Base-by-base conservation (phyloP, 2,888 invertebrate species). In the Mythimna vitellina region DNA sequence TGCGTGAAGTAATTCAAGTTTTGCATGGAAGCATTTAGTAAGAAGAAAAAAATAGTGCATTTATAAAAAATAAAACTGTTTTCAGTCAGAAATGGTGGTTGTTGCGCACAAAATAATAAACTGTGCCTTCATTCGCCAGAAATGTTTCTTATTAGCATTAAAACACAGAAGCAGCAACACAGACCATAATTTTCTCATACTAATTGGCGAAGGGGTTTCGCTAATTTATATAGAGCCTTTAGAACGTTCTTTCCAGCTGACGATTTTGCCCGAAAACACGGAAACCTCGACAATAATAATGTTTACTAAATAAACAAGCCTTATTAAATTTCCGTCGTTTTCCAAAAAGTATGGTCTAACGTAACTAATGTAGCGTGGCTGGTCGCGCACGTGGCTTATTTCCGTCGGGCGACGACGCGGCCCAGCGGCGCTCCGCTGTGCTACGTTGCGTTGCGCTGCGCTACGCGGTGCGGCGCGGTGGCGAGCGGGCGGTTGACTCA, bases 321-420 rank as follows among this genome's bases (percentile, higher is more conserved):
- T 77, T 83, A 83, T 86, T n/a, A n/a, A n/a, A n/a, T n/a, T 89
- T 87, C 83, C 76, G 65, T 84, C 67, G 75, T 82, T 87, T 84
- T 69, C 78, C 70, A 81, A 86, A 86, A 87, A 83, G 70, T 85
- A 67, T 84, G 71, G 76, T 79, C 70, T 82, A 80, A 84, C 75
- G 82, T 70, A 83, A 81, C 80, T 87, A 90, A 90, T 88, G 87
- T 89, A 85, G 84, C 88, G 85, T 86, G 76, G 64, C 65, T 77
- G 60, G 81, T 66, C 61, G 70, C 63, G 70, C 81, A 83, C 84
- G 84, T 77, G 73, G 76, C 66, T 78, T 75, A 66, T 71, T 75
- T 75, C 66, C 71, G 77, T 64, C 54, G 29, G 46, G 70, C 54
- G 57, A 57, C 29, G 63, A 8, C 58, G 77, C 46, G 35, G 65